Percentiles rank a stretch among this genome's conserved stretches.
Conservation (phyloP, 2,888 invertebrate species). For the Lasiommata megera region DNA sequence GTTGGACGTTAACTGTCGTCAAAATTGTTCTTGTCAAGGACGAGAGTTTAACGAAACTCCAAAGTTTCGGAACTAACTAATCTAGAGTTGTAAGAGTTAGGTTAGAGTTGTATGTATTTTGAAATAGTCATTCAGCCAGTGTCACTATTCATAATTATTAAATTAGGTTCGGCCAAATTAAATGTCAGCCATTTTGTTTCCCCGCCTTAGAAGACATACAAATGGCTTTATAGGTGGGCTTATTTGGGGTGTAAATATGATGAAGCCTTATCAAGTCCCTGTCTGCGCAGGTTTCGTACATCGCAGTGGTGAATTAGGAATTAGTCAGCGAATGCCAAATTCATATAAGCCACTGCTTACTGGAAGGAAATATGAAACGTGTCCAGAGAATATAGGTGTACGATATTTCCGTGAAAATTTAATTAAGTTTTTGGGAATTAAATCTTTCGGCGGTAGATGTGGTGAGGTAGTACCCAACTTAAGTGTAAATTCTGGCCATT, state of each 20-base stretch:
- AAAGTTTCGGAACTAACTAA: conserved; percentile 38
- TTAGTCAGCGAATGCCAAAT: conserved; percentile 5
- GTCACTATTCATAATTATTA: no score
- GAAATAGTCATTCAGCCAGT: no score
- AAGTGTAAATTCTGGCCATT: conserved; percentile 68
- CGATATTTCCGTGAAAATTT: conserved; percentile 28
- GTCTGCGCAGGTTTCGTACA: conserved; percentile 4
- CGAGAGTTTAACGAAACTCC: conserved; percentile 39
- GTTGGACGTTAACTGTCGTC: conserved; percentile 42
- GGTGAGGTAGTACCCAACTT: conserved; percentile 59
- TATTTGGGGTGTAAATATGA: conserved; percentile 54
- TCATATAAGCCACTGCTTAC: conserved; percentile 1
- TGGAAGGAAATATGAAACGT: neutral
- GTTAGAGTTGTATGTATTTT: conserved; percentile 31
- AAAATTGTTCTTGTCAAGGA: conserved; percentile 40
- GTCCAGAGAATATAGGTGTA: neutral
- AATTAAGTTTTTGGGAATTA: conserved; percentile 35
- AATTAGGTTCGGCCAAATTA: conserved; percentile 44
- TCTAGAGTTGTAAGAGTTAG: conserved; percentile 30
- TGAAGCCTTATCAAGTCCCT: conserved; percentile 54
- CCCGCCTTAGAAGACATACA: conserved; percentile 63
- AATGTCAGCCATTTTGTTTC: conserved; percentile 67
- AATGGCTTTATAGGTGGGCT: conserved; percentile 48
- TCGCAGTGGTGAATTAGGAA: conserved; percentile 16
- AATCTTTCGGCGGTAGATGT: conserved; percentile 20